Evolutionary conservation across 2,888 invertebrate genomes (phyloP), one percentile per base, ranked within the genome.

Genomic region (Lasiommata megera): DNA sequence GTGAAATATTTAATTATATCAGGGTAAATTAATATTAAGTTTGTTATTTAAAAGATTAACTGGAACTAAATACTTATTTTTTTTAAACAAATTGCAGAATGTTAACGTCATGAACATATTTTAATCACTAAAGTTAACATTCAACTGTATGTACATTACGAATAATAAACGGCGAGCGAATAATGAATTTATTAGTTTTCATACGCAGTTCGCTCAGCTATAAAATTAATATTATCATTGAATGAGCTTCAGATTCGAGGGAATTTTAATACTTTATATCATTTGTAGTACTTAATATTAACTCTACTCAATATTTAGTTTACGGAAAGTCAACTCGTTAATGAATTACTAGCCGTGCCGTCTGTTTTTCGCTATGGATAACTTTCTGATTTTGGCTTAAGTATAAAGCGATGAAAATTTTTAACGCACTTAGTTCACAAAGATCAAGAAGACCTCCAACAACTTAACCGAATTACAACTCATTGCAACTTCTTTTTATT

Each of bases 141-240:
- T 1, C 12, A 29, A 44, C 9, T 6, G 18, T 41, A 41, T 44
- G 12, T 29, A 28, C 44, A 16, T 44, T 29, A 14, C 2, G 1
- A 44, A 44, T 36, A 16, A 36, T 36, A 44, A 44, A 44, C 43
- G 12, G 23, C 18, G 3, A 23, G 6, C 18, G 18, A 17, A 23
- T 37, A 43, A 43, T 43, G 28, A 43, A 12, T 43, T 43, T 28
- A 28, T 28, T 43, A 43, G 7, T 44, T 44, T 44, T 44, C 29
- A 29, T 28, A 29, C 28, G 29, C 29, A 29, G 14, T 29, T 14
- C 29, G 7, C 12, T 44, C 28, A 41, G 11, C 18, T 1, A 44
- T 23, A n/a, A 43, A 28, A 43, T 43, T 23, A 28, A 29, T 17
- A 52, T 23, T 23, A 23, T n/a, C 16, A n/a, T 18, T 9, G 34